Percentiles rank a stretch among this genome's conserved stretches.
phyloP scores from a whole-genome alignment of 2,797 vertebrate genomes.

The Sorex maritimensis region DNA sequence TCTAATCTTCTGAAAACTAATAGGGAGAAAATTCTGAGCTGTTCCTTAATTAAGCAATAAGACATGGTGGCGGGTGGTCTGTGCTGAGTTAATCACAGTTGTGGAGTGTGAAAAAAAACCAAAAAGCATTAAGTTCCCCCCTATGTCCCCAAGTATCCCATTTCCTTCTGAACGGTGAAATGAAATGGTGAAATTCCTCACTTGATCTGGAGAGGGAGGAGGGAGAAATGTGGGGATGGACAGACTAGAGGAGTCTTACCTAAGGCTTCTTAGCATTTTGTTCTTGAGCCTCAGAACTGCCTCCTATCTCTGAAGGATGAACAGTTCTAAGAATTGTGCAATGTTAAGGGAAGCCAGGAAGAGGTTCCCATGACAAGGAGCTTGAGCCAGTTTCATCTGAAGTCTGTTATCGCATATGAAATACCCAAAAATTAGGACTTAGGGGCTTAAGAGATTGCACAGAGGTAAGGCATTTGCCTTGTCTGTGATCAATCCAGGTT shows the following conservation, averaged over 20 bases:
- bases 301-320: not conserved
- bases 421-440: too few species aligned
- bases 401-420: not conserved
- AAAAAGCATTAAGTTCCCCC: slow-evolving; percentile 58
- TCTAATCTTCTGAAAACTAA: slow-evolving; percentile 75
- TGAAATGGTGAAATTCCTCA: not conserved
- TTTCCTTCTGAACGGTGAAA: slow-evolving; percentile 36
- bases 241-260: not conserved
- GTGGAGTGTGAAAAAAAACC: slow-evolving; percentile 69
- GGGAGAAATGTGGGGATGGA: rapidly evolving
- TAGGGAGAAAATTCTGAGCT: slow-evolving; percentile 78
- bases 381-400: not conserved
- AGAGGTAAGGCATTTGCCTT: too few species aligned
- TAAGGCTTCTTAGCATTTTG: not conserved
- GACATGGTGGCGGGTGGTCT: slow-evolving; percentile 64
- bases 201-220: not conserved
- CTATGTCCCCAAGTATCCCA: slow-evolving; percentile 9
- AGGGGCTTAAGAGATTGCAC: too few species aligned
- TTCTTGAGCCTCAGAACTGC: rapidly evolving
- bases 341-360: rapidly evolving
- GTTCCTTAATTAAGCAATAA: slow-evolving; percentile 86
- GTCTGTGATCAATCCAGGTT: too few species aligned
- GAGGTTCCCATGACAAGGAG: not conserved
- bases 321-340: not conserved
- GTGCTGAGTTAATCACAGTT: slow-evolving; percentile 61